Evolutionary conservation across 2,888 invertebrate genomes (phyloP).

Genomic region (Ditula angustiorana): DNA sequence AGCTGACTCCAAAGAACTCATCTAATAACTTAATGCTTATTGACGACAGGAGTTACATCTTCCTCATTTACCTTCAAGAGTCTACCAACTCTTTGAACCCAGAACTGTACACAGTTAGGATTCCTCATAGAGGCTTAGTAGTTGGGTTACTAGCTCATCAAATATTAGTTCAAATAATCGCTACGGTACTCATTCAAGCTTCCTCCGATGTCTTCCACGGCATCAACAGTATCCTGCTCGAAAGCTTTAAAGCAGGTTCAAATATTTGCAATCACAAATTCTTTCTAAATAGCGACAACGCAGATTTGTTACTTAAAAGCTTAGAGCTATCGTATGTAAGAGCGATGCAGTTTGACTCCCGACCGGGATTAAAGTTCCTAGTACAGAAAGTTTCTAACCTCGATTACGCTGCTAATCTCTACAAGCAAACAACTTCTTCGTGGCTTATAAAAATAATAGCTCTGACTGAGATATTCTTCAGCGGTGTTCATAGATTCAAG

Average conservation of each 20-base stretch:
- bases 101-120: conserved; percentile 92
- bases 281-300: conserved; percentile 85
- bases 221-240: conserved; percentile 87
- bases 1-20: conserved; percentile 69
- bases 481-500: conserved; percentile 88
- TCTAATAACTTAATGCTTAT: conserved; percentile 83
- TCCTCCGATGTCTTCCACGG: conserved; percentile 87
- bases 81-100: conserved; percentile 89
- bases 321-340: conserved; percentile 93
- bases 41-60: conserved; percentile 95
- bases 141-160: conserved; percentile 96
- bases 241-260: conserved; percentile 76
- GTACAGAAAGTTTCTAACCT: conserved; percentile 96
- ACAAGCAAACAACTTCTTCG: conserved; percentile 96
- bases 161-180: conserved; percentile 96
- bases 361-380: conserved; percentile 97
- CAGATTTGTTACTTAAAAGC: conserved; percentile 90
- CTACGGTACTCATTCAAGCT: conserved; percentile 93
- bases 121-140: conserved; percentile 94
- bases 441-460: conserved; percentile 96
- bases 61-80: conserved; percentile 93
- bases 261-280: conserved; percentile 77
- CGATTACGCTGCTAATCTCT: conserved; percentile 95
- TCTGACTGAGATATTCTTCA: conserved; percentile 93
- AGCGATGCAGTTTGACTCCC: conserved; percentile 94